A percentile compares a stretch with the other conserved stretches of the same genome.
Conservation (phyloP, 1,140 invertebrate species). For the Pygmarrhopalites habei region DNA sequence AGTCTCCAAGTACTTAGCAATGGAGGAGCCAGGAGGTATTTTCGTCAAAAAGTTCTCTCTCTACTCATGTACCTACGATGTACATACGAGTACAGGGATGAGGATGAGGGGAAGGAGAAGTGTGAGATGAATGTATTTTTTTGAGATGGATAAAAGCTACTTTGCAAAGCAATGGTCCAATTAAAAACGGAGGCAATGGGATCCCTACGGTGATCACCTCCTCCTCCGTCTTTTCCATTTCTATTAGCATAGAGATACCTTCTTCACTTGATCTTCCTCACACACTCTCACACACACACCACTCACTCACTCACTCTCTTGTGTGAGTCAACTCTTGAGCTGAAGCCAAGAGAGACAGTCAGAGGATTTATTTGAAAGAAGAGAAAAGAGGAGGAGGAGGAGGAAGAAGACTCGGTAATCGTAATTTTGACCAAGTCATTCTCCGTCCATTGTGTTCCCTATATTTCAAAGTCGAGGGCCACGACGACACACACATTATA, state of each 20-base stretch:
- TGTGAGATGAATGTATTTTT: no score
- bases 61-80: no score
- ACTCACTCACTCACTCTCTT: background rate
- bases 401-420: background rate
- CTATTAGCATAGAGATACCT: no score
- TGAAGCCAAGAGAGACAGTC: background rate
- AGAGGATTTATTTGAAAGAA: no score
- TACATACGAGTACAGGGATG: no score
- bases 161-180: constrained; percentile 23
- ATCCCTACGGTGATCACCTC: constrained; percentile 10
- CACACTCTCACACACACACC: background rate
- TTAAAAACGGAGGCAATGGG: constrained; percentile 25
- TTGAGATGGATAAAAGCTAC: constrained; percentile 1
- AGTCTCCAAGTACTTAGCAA: no score
- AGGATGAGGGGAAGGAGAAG: no score
- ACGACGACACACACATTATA: background rate
- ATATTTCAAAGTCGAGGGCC: background rate
- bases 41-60: no score
- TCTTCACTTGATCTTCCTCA: no score
- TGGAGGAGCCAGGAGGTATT: no score
- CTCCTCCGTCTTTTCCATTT: background rate
- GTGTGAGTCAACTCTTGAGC: background rate
- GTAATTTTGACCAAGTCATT: constrained; percentile 21
- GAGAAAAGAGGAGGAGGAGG: no score
- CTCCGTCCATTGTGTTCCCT: constrained; percentile 13